Evolutionary conservation across 1,140 invertebrate genomes (phyloP).

Genomic region (Odontomachus brunneus): DNA sequence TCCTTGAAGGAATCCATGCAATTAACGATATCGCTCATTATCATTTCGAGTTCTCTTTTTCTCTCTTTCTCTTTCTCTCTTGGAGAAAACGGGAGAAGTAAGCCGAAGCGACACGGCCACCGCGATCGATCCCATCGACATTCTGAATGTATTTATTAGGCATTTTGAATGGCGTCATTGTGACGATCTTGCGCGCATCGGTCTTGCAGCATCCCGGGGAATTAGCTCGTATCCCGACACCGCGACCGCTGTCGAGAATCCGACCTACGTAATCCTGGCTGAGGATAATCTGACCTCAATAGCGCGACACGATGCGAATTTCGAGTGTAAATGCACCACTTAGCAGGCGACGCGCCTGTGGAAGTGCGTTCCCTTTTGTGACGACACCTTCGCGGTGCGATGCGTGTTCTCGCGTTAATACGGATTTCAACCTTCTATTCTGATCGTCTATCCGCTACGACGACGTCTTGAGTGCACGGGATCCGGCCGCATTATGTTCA

Average conservation of each 20-base stretch:
- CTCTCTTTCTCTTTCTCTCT: no score
- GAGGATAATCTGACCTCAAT: conserved; percentile 82
- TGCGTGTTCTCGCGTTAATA: conserved; percentile 42
- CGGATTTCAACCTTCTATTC: conserved; percentile 36
- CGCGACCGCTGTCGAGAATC: conserved; percentile 50
- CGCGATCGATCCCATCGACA: background rate
- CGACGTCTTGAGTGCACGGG: conserved; percentile 9
- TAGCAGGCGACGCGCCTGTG: conserved; percentile 52
- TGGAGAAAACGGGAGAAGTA: background rate
- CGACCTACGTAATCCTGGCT: conserved; percentile 74
- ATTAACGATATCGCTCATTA: conserved; percentile 1
- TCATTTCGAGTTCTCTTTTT: background rate
- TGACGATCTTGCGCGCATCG: conserved; percentile 3
- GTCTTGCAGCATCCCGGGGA: conserved; percentile 48
- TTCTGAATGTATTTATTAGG: conserved; percentile 40
- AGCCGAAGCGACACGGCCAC: conserved; percentile 9
- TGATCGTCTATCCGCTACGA: background rate
- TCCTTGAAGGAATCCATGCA: background rate
- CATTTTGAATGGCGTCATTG: conserved; percentile 51
- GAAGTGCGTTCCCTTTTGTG: conserved; percentile 35
- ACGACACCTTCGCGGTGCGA: background rate
- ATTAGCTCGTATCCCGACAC: conserved; percentile 74
- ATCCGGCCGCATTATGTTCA: background rate
- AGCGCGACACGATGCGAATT: conserved; percentile 72
- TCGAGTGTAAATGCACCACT: conserved; percentile 76